Evolutionary conservation across 2,888 invertebrate genomes (phyloP).

Genomic region (Druceiella hillmani): DNA sequence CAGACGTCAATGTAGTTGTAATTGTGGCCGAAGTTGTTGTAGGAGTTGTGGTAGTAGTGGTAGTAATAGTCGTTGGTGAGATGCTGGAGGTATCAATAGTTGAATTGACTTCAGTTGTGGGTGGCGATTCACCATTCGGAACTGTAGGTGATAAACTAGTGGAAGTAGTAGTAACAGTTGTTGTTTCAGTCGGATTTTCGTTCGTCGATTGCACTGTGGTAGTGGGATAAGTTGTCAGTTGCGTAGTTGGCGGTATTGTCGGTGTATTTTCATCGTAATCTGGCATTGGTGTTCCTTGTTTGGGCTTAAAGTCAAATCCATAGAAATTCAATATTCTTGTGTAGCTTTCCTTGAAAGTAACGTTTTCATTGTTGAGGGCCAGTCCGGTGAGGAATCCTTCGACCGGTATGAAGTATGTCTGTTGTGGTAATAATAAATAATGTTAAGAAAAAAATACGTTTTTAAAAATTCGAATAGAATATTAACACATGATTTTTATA

Average conservation of each 20-base stretch:
- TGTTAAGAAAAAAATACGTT: too few relatives aligned
- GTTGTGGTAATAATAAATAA: too few relatives aligned
- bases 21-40: constrained; percentile 14
- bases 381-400: constrained; percentile 79
- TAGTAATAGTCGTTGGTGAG: constrained; percentile 10
- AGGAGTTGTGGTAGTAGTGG: constrained; percentile 18
- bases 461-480: too few relatives aligned
- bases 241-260: constrained; percentile 31
- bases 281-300: constrained; percentile 30
- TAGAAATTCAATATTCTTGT: constrained; percentile 70
- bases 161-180: constrained; percentile 22
- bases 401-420: constrained; percentile 79
- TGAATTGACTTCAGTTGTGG: constrained; percentile 4
- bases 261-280: constrained; percentile 33
- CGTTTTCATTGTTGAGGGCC: constrained; percentile 72
- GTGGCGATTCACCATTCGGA: constrained; percentile 30
- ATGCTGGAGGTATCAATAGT: not conserved
- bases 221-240: constrained; percentile 32
- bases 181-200: constrained; percentile 6
- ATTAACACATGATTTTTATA: too few relatives aligned
- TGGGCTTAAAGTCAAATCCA: constrained; percentile 67
- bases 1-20: constrained; percentile 21
- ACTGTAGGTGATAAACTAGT: constrained; percentile 29
- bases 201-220: constrained; percentile 29
- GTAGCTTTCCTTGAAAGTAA: constrained; percentile 68